Base-by-base conservation (phyloP, 2,797 vertebrate species). In the Platyrinchus mystaceus region DNA sequence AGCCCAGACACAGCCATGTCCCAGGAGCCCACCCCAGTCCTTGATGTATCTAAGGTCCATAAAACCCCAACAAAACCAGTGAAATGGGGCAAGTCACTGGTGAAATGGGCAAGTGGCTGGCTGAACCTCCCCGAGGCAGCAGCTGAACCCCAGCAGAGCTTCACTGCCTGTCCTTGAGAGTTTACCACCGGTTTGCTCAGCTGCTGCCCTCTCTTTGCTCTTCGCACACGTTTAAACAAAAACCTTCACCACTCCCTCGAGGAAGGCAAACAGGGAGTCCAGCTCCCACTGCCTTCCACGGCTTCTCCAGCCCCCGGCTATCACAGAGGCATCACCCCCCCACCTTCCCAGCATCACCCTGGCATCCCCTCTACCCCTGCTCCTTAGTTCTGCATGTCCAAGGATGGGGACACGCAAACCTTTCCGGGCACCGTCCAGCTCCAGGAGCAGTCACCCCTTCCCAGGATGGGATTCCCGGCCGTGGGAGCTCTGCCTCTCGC, bases 171-270 rank as follows among this genome's bases (percentile, higher is more conserved):
- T 85, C 78, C 93, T 85, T 92, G 52, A 47, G 81, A 87, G 90
- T 85, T 92, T 75, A 85, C 80, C 53, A 4, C 58, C 56, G 87
- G 94, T 96, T 97, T 96, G 89, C 87, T 95, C 90, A 91, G 95
- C 95, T 97, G 96, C 47, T 39, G 14, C 93, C 73, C 82, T 89
- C 77, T 92, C 94, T 95, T 95, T 95, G 92, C 93, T 87, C 93
- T 95, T 89, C 0, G 3, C 6, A 10, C 82, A 32, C 39, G 1
- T 91, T 94, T 59, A 95, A 96, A 95, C 89, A 96, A 87, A 95
- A 89, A 49, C 70, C 84, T 68, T 83, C 75, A 85, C 94, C 95
- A 64, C 94, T 92, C 95, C 94, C 92, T 68, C 3, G 0, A 84
- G 64, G 87, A 93, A 95, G 89, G 69, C 88, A 96, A 97, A 95